Conservation (phyloP, 2,888 invertebrate species). For the Conomelus anceps region DNA sequence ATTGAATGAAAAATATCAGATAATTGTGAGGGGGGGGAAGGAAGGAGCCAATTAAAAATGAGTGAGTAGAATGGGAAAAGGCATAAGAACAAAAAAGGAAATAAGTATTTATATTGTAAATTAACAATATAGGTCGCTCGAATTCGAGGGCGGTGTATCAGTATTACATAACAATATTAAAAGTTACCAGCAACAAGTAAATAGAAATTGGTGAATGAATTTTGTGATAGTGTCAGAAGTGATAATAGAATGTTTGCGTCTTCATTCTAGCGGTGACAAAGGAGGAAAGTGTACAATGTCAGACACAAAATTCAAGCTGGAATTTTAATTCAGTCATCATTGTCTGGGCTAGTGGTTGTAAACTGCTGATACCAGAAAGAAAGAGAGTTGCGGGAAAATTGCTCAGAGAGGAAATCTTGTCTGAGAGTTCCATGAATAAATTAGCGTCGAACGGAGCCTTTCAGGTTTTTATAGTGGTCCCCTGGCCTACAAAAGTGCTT, state of each 20-base stretch:
- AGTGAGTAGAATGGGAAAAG: too few species aligned
- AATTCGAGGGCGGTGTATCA: too few species aligned
- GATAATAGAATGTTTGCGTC: not conserved
- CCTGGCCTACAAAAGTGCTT: not conserved
- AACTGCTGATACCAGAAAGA: not conserved
- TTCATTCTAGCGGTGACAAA: not conserved
- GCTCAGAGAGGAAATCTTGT: not conserved
- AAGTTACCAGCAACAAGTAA: too few species aligned
- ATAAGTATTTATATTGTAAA: too few species aligned
- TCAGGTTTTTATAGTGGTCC: not conserved
- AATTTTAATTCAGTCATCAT: not conserved
- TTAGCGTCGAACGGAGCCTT: not conserved
- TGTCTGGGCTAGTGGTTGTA: not conserved
- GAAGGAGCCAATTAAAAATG: too few species aligned
- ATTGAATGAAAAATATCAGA: too few species aligned
- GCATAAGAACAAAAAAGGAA: too few species aligned
- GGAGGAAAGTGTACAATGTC: not conserved
- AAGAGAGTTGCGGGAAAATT: not conserved
- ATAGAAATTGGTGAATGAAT: too few species aligned
- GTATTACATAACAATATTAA: too few species aligned
- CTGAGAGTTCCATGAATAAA: not conserved
- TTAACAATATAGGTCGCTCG: too few species aligned
- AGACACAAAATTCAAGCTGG: not conserved
- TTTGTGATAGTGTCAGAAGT: too few species aligned
- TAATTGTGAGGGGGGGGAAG: too few species aligned